Conservation (phyloP, 1,140 invertebrate species). For the Zaprionus nigranus region DNA sequence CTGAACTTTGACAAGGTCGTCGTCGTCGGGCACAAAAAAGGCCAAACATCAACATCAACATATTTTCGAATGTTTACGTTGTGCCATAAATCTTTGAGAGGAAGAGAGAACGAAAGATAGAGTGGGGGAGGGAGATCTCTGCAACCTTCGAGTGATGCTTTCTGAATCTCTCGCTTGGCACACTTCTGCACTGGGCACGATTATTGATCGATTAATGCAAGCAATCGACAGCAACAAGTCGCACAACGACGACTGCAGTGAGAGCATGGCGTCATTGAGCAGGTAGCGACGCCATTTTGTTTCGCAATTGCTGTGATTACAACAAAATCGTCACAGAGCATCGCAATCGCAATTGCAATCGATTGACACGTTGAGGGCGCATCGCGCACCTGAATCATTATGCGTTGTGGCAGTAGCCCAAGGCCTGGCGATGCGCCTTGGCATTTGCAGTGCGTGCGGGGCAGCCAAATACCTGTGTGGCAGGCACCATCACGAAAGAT, state of each 20-base stretch:
- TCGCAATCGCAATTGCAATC: conserved; percentile 29
- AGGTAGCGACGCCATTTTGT: conserved; percentile 52
- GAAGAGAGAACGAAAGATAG: background rate
- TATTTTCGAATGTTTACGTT: conserved; percentile 41
- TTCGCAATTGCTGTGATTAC: conserved; percentile 15
- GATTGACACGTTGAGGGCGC: conserved; percentile 68
- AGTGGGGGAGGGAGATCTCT: background rate
- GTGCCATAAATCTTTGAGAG: conserved; percentile 26
- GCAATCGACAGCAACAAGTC: conserved; percentile 34
- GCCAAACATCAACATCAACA: conserved; percentile 36
- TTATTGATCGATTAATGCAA: conserved; percentile 53
- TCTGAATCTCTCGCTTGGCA: conserved; percentile 35
- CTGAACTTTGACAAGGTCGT: conserved; percentile 61
- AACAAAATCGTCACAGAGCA: conserved; percentile 3
- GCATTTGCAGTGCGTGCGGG: conserved; percentile 53
- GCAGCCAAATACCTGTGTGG: conserved; percentile 10
- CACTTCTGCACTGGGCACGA: conserved; percentile 23
- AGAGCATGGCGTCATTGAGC: conserved; percentile 61
- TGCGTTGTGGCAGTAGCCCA: conserved; percentile 49
- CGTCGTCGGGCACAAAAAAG: conserved; percentile 1
- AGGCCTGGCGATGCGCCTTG: conserved; percentile 64
- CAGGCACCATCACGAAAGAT: background rate
- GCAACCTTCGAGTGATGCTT: conserved; percentile 29
- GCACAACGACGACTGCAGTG: conserved; percentile 9
- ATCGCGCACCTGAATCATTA: conserved; percentile 72